Evolutionary conservation across 2,797 vertebrate genomes (phyloP), one percentile per base, ranked within the genome.

Genomic region (Euphonia xanthogaster): DNA sequence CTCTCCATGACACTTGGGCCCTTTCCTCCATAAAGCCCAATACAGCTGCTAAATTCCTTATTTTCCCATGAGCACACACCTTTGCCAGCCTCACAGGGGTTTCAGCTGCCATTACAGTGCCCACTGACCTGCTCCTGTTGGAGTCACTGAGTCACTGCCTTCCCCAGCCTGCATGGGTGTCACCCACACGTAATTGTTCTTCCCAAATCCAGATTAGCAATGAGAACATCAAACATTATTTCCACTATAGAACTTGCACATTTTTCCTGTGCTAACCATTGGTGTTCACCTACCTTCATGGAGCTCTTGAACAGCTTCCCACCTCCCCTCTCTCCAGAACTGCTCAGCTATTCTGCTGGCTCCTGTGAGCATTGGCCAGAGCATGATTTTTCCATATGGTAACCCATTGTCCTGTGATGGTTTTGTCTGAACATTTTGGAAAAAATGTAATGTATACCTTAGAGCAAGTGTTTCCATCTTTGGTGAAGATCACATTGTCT

Each of bases 261-360:
- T 21, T 83, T 39, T 66, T 66, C 12, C 47, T 55, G 14, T 15
- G 27, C 25, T 76, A 53, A 74, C 27, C 23, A 35, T 58, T 50
- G 0, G 0, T 5, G 5, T 35, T 66, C 37, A 15, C 4, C 12
- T 4, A 6, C 23, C 31, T 55, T 20, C 37, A 63, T 0, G 28
- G 54, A 39, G 20, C 5, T 81, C 10, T 30, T 50, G 22, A 66
- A 50, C 1, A 1, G 10, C 24, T 40, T 65, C 42, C 67, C 27
- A 51, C 6, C 8, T 47, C 45, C 58, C 27, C 17, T 66, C 13
- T 62, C 50, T 53, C 17, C 70, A 57, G 21, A 84, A 28, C 37
- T n/a, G 30, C 19, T 57, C 11, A 45, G 54, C 71, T 75, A 72
- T 1, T 2, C 42, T 65, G 42, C 50, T 78, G 50, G 7, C 50